Percentiles rank a stretch among this genome's conserved stretches.
These are phyloP conservation scores for Scaptodrosophila lebanonensis DNA, from an alignment of 1,140 invertebrate species.

Conservation along the genomic window DNA sequence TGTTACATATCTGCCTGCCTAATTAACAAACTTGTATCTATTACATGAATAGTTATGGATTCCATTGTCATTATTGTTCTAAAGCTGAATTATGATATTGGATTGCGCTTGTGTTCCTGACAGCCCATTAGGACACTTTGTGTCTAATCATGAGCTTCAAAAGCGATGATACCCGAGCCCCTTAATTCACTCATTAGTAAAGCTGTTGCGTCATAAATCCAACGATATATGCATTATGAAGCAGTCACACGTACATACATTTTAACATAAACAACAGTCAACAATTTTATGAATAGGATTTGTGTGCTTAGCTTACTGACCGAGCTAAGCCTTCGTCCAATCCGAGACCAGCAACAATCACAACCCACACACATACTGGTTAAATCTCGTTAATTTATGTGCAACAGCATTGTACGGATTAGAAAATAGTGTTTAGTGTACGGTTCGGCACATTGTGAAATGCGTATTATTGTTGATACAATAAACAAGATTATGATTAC, in stretches of 20 bases:
- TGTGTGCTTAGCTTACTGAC: slow-evolving; percentile 28
- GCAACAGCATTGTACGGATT: slow-evolving; percentile 5
- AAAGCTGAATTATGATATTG: no score
- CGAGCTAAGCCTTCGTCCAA: slow-evolving; percentile 9
- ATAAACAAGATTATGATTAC: slow-evolving; percentile 57
- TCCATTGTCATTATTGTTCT: no score
- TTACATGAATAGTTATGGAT: no score
- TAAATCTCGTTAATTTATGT: slow-evolving; percentile 51
- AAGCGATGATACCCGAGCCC: no score
- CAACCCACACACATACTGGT: neutral
- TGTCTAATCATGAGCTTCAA: no score
- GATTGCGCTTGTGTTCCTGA: no score
- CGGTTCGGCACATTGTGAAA: slow-evolving; percentile 22
- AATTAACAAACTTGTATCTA: no score
- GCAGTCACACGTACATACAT: slow-evolving; percentile 1
- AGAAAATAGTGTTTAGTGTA: slow-evolving; percentile 34
- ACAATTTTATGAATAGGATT: slow-evolving; percentile 42
- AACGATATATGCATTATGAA: neutral
- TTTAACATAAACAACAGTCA: slow-evolving; percentile 37
- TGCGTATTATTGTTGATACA: slow-evolving; percentile 34
- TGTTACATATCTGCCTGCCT: no score
- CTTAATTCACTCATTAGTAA: no score
- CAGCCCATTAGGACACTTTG: no score
- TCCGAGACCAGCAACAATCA: no score
- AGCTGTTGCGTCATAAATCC: no score